Conservation (phyloP, 1,140 invertebrate genomes). For the Nixonia krombeini region DNA sequence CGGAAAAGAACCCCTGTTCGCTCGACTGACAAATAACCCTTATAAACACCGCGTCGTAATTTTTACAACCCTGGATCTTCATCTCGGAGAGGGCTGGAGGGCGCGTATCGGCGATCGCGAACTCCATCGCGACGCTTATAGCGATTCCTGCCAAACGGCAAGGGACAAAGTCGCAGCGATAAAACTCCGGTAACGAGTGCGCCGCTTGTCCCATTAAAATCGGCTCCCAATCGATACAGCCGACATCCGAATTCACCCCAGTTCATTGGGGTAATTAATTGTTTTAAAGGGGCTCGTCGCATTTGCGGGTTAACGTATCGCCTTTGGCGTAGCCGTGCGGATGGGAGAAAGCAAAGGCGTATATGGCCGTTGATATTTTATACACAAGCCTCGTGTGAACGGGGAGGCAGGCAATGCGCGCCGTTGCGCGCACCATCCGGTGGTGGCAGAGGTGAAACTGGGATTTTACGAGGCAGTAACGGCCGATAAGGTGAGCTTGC, state of each 20-base stretch:
- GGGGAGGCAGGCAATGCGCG: slow-evolving; percentile 36
- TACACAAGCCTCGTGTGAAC: slow-evolving; percentile 38
- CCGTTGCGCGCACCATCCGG: slow-evolving; percentile 18
- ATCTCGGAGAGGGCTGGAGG: slow-evolving; percentile 50
- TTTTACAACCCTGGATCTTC: slow-evolving; percentile 46
- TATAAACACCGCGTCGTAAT: slow-evolving; percentile 66
- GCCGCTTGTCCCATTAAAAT: slow-evolving; percentile 26
- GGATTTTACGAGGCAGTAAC: slow-evolving; percentile 72
- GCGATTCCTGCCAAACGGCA: no score
- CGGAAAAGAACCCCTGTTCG: slow-evolving; percentile 23
- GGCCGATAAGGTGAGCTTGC: slow-evolving; percentile 71
- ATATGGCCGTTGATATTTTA: slow-evolving; percentile 52
- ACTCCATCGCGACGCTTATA: no score
- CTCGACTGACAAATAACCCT: slow-evolving; percentile 69
- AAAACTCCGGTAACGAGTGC: no score
- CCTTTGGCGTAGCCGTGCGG: slow-evolving; percentile 20
- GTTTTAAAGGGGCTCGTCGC: slow-evolving; percentile 45
- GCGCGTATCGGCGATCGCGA: no score
- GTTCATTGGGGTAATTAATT: slow-evolving; percentile 55
- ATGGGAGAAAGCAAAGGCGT: slow-evolving; percentile 33
- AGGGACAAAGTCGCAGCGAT: no score
- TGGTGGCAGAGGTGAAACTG: slow-evolving; percentile 59
- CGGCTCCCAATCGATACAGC: slow-evolving; percentile 36
- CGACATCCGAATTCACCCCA: slow-evolving; percentile 44
- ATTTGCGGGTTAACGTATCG: slow-evolving; percentile 47